Base-by-base conservation (phyloP, 1,140 invertebrate species). In the Amphibalanus amphitrite region DNA sequence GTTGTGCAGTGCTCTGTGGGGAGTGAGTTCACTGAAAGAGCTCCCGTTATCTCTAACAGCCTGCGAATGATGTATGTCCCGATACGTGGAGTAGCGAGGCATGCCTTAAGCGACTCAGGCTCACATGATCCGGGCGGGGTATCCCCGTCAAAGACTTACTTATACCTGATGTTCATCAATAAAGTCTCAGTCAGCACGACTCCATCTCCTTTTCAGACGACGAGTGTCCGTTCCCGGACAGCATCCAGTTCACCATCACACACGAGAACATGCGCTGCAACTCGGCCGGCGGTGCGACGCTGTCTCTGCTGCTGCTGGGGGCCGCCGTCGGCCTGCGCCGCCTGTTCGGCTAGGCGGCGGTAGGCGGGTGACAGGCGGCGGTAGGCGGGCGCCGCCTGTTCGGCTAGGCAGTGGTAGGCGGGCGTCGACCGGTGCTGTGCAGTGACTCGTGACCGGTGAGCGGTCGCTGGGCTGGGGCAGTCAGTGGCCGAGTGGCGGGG, bases 371-470 rank as follows among this genome's bases (percentile, higher is more conserved):
- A n/a, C n/a, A n/a, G 3, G 28, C 65, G 1, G n/a, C 29, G 0
- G 10, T 13, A 13, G 20, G 67, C 47, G 23, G 20, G 1, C 29
- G 29, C 30, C n/a, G 70, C 29, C 20, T 67, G 85, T 75, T 75
- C 84, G 84, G 28, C 79, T 78, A 1, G 83, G 83, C 29, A 84
- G 79, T 76, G 84, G n/a, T n/a, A n/a, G n/a, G n/a, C n/a, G n/a
- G n/a, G n/a, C n/a, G n/a, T n/a, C n/a, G n/a, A n/a, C n/a, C n/a
- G n/a, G n/a, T n/a, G n/a, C n/a, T n/a, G n/a, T n/a, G n/a, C n/a
- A n/a, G n/a, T n/a, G n/a, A n/a, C n/a, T n/a, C n/a, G n/a, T n/a
- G n/a, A n/a, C n/a, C n/a, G n/a, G n/a, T n/a, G n/a, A n/a, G n/a
- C n/a, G n/a, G n/a, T n/a, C n/a, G n/a, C n/a, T n/a, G n/a, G n/a